Evolutionary conservation across 2,888 invertebrate genomes (phyloP).

Genomic region (Hemistola chrysoprasaria): DNA sequence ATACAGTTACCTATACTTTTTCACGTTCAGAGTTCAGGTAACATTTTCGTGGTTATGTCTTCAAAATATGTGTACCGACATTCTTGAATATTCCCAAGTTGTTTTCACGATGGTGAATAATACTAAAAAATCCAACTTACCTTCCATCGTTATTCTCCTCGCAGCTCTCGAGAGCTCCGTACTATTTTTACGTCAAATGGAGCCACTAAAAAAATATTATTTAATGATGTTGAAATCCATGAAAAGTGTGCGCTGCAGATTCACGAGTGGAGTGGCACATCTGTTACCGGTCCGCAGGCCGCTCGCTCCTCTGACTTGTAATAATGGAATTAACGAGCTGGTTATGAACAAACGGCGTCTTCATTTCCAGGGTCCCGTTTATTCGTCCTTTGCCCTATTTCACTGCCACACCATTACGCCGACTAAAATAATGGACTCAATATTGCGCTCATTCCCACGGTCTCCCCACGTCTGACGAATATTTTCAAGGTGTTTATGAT

Average conservation of each 20-base stretch:
- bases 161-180: conserved; percentile 31
- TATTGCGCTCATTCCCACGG: conserved; percentile 61
- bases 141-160: conserved; percentile 13
- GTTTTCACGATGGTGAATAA: conserved; percentile 12
- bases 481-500: conserved; percentile 62
- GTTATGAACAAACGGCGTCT: conserved; percentile 81
- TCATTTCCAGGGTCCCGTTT: conserved; percentile 76
- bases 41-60: too few species aligned
- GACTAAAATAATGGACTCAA: conserved; percentile 74
- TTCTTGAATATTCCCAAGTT: conserved; percentile 5
- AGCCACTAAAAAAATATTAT: conserved; percentile 36
- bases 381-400: conserved; percentile 73
- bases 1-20: too few species aligned
- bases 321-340: conserved; percentile 81
- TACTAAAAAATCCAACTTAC: conserved; percentile 1
- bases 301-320: conserved; percentile 74
- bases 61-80: too few species aligned
- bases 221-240: conserved; percentile 49
- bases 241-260: conserved; percentile 49
- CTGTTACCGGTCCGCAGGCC: conserved; percentile 70
- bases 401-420: conserved; percentile 75
- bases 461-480: conserved; percentile 56
- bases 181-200: conserved; percentile 44
- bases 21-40: too few species aligned
- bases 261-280: conserved; percentile 69